Conservation (phyloP, 2,888 invertebrate genomes). For the Melinaea menophilus region DNA sequence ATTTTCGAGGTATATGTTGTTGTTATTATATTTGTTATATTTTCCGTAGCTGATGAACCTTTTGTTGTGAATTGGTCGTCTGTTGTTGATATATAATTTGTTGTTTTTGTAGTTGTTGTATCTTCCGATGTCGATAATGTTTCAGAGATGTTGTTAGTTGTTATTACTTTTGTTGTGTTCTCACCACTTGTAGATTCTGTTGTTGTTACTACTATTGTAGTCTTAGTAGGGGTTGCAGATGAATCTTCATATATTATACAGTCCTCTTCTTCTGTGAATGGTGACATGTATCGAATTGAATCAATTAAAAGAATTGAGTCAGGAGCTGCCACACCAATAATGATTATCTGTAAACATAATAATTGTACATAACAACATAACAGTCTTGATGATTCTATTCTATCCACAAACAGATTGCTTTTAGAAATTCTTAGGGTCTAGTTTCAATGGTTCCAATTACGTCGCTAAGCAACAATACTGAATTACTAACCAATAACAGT, state of each 20-base stretch:
- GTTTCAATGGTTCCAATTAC: too few relatives aligned
- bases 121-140: too few relatives aligned
- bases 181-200: background rate
- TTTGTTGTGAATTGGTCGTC: too few relatives aligned
- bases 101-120: background rate
- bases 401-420: background rate
- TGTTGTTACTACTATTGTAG: background rate
- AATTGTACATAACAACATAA: background rate
- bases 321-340: constrained; percentile 19
- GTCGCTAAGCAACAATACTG: too few relatives aligned
- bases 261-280: constrained; percentile 10
- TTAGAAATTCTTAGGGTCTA: too few relatives aligned
- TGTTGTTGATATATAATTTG: too few relatives aligned
- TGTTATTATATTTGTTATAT: background rate
- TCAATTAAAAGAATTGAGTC: constrained; percentile 22
- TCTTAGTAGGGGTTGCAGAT: background rate
- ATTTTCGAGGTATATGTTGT: too few relatives aligned
- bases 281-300: constrained; percentile 22
- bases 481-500: too few relatives aligned
- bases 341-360: constrained; percentile 19
- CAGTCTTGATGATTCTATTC: background rate
- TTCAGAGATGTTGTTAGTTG: too few relatives aligned
- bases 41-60: too few relatives aligned
- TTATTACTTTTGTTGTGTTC: too few relatives aligned
- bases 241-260: constrained; percentile 21